These are phyloP conservation scores for Poecilia wingei DNA, from an alignment of 2,797 vertebrate species.

Conservation along the genomic window DNA sequence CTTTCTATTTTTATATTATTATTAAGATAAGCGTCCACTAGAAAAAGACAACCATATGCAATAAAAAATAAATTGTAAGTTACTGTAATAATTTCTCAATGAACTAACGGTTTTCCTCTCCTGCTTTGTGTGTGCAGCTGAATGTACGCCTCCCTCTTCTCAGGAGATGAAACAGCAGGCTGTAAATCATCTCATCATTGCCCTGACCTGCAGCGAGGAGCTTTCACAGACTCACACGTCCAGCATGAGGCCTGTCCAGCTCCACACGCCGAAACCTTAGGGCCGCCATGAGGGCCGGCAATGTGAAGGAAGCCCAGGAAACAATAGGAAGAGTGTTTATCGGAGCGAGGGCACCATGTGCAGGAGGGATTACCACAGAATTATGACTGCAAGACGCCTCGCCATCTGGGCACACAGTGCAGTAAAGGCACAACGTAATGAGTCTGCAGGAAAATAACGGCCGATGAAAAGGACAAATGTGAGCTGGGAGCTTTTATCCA, in stretches of 20 bases:
- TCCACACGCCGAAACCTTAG: constrained; percentile 6
- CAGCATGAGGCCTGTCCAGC: constrained; percentile 31
- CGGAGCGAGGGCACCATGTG: constrained; percentile 74
- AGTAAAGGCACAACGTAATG: constrained; percentile 62
- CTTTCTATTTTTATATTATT: background rate
- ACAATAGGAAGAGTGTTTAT: constrained; percentile 74
- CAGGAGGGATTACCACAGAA: constrained; percentile 74
- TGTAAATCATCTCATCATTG: constrained; percentile 13
- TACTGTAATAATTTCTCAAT: background rate
- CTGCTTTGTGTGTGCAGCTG: background rate
- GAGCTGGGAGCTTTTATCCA: constrained; percentile 31
- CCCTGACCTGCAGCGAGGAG: constrained; percentile 24
- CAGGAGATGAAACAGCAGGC: constrained; percentile 3
- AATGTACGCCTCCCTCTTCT: constrained; percentile 6
- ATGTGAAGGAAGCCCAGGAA: constrained; percentile 52
- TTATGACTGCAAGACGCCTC: constrained; percentile 71
- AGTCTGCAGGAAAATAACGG: constrained; percentile 56
- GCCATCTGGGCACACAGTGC: constrained; percentile 73
- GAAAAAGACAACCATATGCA: background rate
- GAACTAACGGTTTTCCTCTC: background rate
- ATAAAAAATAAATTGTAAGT: background rate
- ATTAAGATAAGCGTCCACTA: background rate
- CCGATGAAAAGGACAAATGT: constrained; percentile 44
- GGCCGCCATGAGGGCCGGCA: constrained; percentile 12
- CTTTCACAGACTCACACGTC: constrained; percentile 26